Evolutionary conservation across 2,888 invertebrate genomes (phyloP), one percentile per base, ranked within the genome.

Genomic region (Bimastos eiseni): DNA sequence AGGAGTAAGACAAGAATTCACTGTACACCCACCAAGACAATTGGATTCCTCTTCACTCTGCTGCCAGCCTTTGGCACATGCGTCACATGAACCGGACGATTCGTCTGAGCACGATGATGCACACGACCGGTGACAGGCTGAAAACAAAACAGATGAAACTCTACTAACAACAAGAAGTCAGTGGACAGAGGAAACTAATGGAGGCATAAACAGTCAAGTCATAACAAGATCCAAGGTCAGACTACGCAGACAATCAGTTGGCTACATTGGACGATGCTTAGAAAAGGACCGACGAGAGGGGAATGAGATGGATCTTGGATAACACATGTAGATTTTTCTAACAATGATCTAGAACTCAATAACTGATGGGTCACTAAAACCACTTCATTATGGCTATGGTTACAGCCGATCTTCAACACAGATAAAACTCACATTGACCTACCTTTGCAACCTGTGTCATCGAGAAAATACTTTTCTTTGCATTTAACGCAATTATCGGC

Each of bases 101-200:
- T 37, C 88, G 86, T 90, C 91, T 38, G 90, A 86, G 88, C 91
- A 91, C 36, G 84, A 83, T 36, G 55, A 55, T n/a, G 37, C 44
- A 89, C 91, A 91, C 8, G 90, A 84, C 24, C 44, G 17, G 90
- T 91, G 91, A 44, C 91, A 91, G 17, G 89, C 91, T 91, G 91
- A 49, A 1, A 24, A 49, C 5, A 70, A 70, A 70, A 30, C 70
- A 30, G n/a, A 70, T n/a, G n/a, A 70, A 70, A 70, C 4, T 70
- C 70, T 11, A 70, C n/a, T 11, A n/a, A n/a, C n/a, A 70, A 70
- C 8, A 8, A 8, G 11, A 70, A n/a, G 11, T 70, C 70, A 70
- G 30, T 70, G 30, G 70, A 70, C n/a, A 1, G n/a, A 70, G n/a
- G 30, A 70, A 70, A 70, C 13, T 70, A 70, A 70, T 70, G 11